Conservation (phyloP, 2,797 vertebrate genomes). For the Sarcoramphus papa region DNA sequence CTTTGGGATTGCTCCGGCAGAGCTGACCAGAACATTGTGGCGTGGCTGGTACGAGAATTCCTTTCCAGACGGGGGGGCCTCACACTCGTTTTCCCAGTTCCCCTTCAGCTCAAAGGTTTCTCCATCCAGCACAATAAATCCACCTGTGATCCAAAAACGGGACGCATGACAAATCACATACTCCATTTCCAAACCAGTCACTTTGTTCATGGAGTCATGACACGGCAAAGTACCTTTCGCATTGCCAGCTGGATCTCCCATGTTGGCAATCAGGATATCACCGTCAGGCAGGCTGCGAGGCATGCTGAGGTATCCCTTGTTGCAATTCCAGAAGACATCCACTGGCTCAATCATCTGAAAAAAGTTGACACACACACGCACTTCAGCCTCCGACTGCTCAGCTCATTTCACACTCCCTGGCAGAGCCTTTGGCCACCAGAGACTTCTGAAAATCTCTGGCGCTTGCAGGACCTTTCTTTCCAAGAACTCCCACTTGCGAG, state of each 20-base stretch:
- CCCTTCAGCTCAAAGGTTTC: slow-evolving; percentile 87
- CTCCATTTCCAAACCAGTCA: neutral
- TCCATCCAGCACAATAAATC: slow-evolving; percentile 87
- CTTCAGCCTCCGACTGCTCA: neutral
- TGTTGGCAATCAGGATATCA: slow-evolving; percentile 86
- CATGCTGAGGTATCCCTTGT: slow-evolving; percentile 79
- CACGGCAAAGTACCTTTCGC: slow-evolving; percentile 77
- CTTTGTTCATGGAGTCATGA: rapidly evolving
- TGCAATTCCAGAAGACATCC: slow-evolving; percentile 82
- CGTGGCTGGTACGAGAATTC: slow-evolving; percentile 92
- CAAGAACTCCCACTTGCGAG: no score
- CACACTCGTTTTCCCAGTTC: slow-evolving; percentile 84
- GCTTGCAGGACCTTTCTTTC: neutral
- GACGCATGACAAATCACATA: rapidly evolving
- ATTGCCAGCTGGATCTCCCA: slow-evolving; percentile 82
- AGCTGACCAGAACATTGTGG: slow-evolving; percentile 92
- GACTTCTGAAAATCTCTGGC: rapidly evolving
- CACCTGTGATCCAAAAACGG: slow-evolving; percentile 70
- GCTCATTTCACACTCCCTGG: neutral
- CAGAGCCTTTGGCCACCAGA: neutral
- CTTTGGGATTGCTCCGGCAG: slow-evolving; percentile 79
- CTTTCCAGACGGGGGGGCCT: slow-evolving; percentile 76
- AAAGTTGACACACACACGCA: neutral
- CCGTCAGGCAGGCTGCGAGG: slow-evolving; percentile 84
- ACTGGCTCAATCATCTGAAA: slow-evolving; percentile 82